These are phyloP conservation scores for Ceyx cyanopectus DNA, from an alignment of 2,113 vertebrate species.

Conservation along the genomic window DNA sequence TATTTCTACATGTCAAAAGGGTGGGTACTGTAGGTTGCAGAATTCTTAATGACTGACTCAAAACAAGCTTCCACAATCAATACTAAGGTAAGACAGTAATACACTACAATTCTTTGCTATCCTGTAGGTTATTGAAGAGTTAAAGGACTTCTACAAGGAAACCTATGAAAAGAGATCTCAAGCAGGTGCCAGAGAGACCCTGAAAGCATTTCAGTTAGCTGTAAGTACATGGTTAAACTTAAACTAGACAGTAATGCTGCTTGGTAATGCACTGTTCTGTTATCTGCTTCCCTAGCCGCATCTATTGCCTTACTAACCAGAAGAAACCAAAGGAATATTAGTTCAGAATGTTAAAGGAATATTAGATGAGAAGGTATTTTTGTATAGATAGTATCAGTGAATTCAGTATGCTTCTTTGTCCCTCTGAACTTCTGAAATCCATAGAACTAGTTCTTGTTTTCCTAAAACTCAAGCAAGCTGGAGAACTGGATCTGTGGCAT, in stretches of 20 bases:
- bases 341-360: neutral
- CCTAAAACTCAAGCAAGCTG: neutral
- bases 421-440: neutral
- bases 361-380: neutral
- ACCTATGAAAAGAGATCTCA: slow-evolving; percentile 79
- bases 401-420: neutral
- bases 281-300: neutral
- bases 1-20: neutral
- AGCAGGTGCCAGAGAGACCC: slow-evolving; percentile 77
- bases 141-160: slow-evolving; percentile 85
- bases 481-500: neutral
- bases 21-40: neutral
- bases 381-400: neutral
- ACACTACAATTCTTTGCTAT: neutral
- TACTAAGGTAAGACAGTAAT: neutral
- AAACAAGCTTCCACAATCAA: neutral
- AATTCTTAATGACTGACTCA: neutral
- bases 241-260: neutral
- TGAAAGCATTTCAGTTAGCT: slow-evolving; percentile 84
- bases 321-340: neutral
- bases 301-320: neutral
- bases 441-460: neutral
- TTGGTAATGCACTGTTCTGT: neutral
- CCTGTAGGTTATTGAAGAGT: slow-evolving; percentile 83
- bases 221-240: slow-evolving; percentile 70